Evolutionary conservation across 1,140 invertebrate genomes (phyloP).

Genomic region (Drosophila bocki): DNA sequence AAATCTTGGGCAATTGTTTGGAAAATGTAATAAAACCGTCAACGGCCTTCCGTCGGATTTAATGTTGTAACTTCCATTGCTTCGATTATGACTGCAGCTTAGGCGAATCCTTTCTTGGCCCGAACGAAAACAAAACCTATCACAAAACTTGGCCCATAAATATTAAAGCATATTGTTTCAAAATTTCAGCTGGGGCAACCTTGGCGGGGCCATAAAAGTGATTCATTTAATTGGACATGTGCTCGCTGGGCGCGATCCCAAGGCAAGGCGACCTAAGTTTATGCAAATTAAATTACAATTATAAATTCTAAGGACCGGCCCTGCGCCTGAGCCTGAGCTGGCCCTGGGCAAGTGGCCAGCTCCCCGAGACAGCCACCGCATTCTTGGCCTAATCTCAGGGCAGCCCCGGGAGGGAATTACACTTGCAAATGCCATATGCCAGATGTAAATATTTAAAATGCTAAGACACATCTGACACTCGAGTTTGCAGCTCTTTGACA

Average conservation of each 20-base stretch:
- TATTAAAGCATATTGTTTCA: constrained; percentile 70
- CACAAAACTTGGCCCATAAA: constrained; percentile 69
- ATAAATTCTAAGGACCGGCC: constrained; percentile 61
- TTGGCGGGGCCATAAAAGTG: constrained; percentile 59
- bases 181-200: constrained; percentile 32
- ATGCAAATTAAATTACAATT: constrained; percentile 82
- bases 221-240: constrained; percentile 66
- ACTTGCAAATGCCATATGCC: constrained; percentile 63
- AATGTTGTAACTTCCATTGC: constrained; percentile 36
- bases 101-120: constrained; percentile 49
- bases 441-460: constrained; percentile 75
- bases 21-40: constrained; percentile 71
- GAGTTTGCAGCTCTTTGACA: constrained; percentile 44
- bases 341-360: constrained; percentile 31
- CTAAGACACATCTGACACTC: constrained; percentile 53
- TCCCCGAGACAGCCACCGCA: constrained; percentile 6
- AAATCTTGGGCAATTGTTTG: constrained; percentile 51
- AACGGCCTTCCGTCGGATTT: constrained; percentile 51
- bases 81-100: constrained; percentile 38
- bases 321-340: constrained; percentile 7
- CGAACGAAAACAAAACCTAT: constrained; percentile 5
- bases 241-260: constrained; percentile 17
- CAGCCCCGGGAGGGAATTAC: constrained; percentile 24
- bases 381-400: constrained; percentile 44
- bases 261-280: constrained; percentile 49